A percentile compares a stretch with the other conserved stretches of the same genome.
Evolutionary conservation across 2,797 vertebrate genomes (phyloP).

Genomic region (Lepilemur septentrionalis): DNA sequence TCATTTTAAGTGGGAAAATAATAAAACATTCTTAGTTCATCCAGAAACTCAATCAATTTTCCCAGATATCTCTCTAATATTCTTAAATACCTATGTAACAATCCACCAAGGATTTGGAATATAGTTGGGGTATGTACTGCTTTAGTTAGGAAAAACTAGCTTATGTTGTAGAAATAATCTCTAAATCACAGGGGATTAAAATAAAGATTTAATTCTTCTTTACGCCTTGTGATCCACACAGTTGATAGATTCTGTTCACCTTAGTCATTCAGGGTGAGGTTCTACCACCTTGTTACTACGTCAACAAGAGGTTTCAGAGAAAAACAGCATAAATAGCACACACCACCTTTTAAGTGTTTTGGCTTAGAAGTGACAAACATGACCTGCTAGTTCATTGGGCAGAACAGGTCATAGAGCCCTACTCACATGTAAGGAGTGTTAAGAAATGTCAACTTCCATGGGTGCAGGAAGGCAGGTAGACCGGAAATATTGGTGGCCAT

Average conservation of each 20-base stretch:
- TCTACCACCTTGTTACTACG: not conserved
- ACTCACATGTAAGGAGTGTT: not conserved
- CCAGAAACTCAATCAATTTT: not conserved
- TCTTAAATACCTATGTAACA: not conserved
- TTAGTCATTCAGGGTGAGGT: not conserved
- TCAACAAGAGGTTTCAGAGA: not conserved
- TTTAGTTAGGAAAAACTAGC: not conserved
- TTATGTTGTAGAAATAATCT: not conserved
- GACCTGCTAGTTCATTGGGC: not conserved
- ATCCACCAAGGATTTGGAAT: not conserved
- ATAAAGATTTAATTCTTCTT: not conserved
- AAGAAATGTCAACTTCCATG: not conserved
- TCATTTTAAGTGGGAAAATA: not conserved
- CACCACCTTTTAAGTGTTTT: not conserved
- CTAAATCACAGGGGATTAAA: not conserved
- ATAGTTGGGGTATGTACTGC: not conserved
- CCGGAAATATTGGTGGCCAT: not conserved
- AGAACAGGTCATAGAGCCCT: not conserved
- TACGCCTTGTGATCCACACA: too few species aligned
- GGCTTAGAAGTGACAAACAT: not conserved
- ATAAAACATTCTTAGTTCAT: not conserved
- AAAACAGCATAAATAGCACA: not conserved
- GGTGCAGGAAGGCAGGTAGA: not conserved
- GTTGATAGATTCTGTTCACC: not conserved
- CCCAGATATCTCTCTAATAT: not conserved